A percentile compares a stretch with the other conserved stretches of the same genome.
Conservation (phyloP, 2,113 vertebrate species). For the Myotis brandtii region DNA sequence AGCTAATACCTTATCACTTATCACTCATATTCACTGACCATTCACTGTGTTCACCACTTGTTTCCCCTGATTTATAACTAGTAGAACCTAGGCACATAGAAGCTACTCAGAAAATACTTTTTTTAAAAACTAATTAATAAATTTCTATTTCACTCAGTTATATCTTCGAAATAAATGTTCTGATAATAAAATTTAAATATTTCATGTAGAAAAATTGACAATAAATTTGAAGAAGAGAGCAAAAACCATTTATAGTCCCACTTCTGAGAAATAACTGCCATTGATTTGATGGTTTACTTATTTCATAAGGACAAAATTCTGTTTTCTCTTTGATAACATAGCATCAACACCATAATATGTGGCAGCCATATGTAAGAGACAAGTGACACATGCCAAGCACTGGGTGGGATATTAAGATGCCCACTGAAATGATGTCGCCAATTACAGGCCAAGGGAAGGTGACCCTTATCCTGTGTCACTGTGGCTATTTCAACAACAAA, state of each 20-base stretch:
- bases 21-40: not conserved
- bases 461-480: not conserved
- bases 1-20: not conserved
- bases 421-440: not conserved
- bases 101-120: not conserved
- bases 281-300: not conserved
- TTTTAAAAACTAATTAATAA: not conserved
- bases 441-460: not conserved
- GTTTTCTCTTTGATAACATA: not conserved
- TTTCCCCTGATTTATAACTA: not conserved
- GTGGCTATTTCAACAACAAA: not conserved
- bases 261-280: not conserved
- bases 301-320: not conserved
- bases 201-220: conserved; percentile 9
- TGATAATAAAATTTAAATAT: not conserved
- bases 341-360: not conserved
- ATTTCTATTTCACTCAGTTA: not conserved
- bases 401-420: not conserved
- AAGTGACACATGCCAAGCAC: not conserved
- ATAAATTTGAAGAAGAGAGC: not conserved
- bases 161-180: not conserved
- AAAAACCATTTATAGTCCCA: not conserved
- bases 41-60: not conserved
- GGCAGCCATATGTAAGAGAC: not conserved
- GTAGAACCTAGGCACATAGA: not conserved